Base-by-base conservation (phyloP, 2,797 vertebrate species). In the Adrianichthys oophorus region DNA sequence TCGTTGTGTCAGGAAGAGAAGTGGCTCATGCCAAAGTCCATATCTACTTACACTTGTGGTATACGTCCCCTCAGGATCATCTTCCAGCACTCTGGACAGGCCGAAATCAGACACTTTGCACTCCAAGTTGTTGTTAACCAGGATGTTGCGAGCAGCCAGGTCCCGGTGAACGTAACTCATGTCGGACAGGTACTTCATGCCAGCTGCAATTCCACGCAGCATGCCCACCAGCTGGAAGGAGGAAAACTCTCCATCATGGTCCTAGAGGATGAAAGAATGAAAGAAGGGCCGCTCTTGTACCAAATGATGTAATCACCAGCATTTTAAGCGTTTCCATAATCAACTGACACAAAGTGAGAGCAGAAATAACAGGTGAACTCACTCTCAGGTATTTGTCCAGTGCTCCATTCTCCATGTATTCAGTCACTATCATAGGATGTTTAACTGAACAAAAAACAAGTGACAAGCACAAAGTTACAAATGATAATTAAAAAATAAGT, bases 91-190 rank as follows among this genome's bases (percentile, higher is more conserved):
- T 0, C 97, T 92, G 0, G 97, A 99, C 52, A 99, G 92, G 5
- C 97, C 97, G 0, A 99, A 99, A 61, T 99, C 97, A 0, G 97
- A 99, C 80, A 99, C 97, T 63, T 99, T 99, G 85, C 96, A 98
- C 74, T 97, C 97, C 78, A 96, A 84, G 62, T 90, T 93, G 85
- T 92, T 94, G 90, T 98, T 98, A 56, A 99, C 95, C 0, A 99
- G 90, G 84, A 98, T 97, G 86, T 99, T 99, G 52, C 97, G 94
- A 15, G 97, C 97, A 0, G 97, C 97, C 55, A 99, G 89, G 79
- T 99, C 97, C 0, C 97, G 93, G 82, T 99, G 97, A 13, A 99
- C 96, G 0, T 98, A 99, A 72, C 94, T 98, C 97, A 98, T 99
- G 87, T 95, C 95, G 19, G 96, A 97, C 65, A 99, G 91, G 79